Base-by-base conservation (phyloP, 2,888 invertebrate species). In the Synergus umbraculus region DNA sequence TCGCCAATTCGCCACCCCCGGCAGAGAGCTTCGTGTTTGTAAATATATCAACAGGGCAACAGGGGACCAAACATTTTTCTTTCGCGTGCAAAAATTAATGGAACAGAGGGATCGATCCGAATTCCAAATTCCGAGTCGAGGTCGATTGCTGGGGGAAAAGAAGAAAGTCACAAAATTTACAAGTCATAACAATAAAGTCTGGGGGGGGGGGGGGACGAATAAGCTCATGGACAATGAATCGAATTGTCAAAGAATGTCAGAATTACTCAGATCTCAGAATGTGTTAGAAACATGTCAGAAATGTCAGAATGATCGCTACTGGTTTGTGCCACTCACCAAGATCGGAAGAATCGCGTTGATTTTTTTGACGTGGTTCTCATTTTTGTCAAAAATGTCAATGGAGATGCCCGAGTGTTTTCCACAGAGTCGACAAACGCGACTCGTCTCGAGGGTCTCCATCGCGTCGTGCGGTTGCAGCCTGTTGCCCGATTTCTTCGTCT, bases 361-460 rank as follows among this genome's bases (percentile, higher is more conserved):
- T 84, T 91, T 91, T 83, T 87, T 87, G 80, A 89, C 85, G 83
- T 91, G 88, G 79, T 83, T 88, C 67, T 88, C 90, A 60, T 87
- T 89, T 81, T 88, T 87, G 84, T 89, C 90, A 83, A 91, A 91
- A 78, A 92, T 90, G 80, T 91, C 86, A 83, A 91, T 87, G 63
- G 88, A 86, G 60, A 90, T 89, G 66, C 88, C 90, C n/a, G 89
- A 89, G 18, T 89, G 85, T 65, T 90, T 89, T 78, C 91, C 91
- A 82, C 91, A 91, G 49, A 91, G 86, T 77, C 91, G 90, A 83
- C 91, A 92, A 80, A 90, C 87, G 77, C 88, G 88, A 78, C 90
- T 90, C 63, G 87, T 86, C 73, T 91, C 91, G 80, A 91, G 87
- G 67, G 91, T 91, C 87, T 92, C 91, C 91, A 92, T 92, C 79